Evolutionary conservation across 2,888 invertebrate genomes (phyloP).

Genomic region (Brenthis hecate): DNA sequence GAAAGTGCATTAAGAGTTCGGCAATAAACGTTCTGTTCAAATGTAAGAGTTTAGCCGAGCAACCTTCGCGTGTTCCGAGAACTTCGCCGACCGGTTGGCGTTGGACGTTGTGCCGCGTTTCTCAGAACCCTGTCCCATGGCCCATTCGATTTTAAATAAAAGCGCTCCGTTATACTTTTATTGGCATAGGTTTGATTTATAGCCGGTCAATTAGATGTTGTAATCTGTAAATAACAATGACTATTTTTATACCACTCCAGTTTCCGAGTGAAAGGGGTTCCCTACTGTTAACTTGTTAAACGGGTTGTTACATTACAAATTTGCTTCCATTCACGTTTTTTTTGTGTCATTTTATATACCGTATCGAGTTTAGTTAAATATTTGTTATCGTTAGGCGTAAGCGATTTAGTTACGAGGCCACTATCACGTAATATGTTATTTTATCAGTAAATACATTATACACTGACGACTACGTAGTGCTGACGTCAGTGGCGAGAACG

Average conservation of each 20-base stretch:
- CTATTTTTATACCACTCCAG: conserved; percentile 65
- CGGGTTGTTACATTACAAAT: conserved; percentile 48
- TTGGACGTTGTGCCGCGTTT: conserved; percentile 51
- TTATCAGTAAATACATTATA: conserved; percentile 23
- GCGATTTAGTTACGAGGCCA: conserved; percentile 5
- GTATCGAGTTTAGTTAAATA: conserved; percentile 12
- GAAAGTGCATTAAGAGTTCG: conserved; percentile 56
- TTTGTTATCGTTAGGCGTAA: conserved; percentile 7
- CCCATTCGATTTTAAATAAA: conserved; percentile 75
- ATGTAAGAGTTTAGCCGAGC: conserved; percentile 59
- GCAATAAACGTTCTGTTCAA: conserved; percentile 66
- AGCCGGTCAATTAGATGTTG: conserved; percentile 64
- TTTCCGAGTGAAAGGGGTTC: conserved; percentile 74
- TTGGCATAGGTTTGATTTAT: conserved; percentile 55
- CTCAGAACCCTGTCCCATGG: conserved; percentile 62
- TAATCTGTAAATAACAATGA: conserved; percentile 64
- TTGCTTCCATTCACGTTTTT: conserved; percentile 38
- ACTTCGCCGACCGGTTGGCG: conserved; percentile 63
- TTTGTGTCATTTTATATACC: conserved; percentile 15
- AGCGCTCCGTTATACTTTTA: conserved; percentile 63
- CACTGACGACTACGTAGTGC: conserved; percentile 6
- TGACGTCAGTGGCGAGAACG: conserved; percentile 32
- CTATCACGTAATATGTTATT: conserved; percentile 3
- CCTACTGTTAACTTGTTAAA: conserved; percentile 61
- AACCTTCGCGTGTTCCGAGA: conserved; percentile 74